These are phyloP conservation scores for Hephaestus fuliginosus DNA, from an alignment of 2,797 vertebrate genomes.

Conservation along the genomic window DNA sequence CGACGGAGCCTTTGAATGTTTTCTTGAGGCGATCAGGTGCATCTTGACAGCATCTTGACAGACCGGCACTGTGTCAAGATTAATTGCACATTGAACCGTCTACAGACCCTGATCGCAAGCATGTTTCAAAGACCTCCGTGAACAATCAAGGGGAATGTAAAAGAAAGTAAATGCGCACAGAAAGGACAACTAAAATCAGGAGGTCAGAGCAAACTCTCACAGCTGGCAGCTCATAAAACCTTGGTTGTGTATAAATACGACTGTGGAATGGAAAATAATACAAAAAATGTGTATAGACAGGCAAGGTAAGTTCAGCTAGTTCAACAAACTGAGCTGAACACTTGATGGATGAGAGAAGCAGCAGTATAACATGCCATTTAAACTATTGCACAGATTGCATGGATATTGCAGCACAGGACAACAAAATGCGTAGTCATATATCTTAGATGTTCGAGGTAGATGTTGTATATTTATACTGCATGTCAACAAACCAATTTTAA, in stretches of 20 bases:
- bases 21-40: neutral
- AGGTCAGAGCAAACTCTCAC: constrained; percentile 18
- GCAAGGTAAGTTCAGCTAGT: too few relatives aligned
- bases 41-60: neutral
- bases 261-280: neutral
- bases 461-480: neutral
- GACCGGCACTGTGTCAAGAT: constrained; percentile 8
- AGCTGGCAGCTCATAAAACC: constrained; percentile 1
- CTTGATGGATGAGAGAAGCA: neutral
- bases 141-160: constrained; percentile 4
- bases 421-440: neutral
- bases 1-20: constrained; percentile 31
- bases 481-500: neutral
- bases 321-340: neutral
- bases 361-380: neutral
- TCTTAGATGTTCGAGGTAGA: neutral
- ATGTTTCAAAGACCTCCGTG: neutral
- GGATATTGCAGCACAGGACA: neutral
- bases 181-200: neutral
- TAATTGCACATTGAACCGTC: constrained; percentile 6
- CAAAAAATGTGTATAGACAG: neutral
- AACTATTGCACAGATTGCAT: constrained; percentile 17
- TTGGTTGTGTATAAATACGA: too few relatives aligned
- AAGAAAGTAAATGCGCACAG: neutral
- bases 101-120: neutral